Percentiles rank a stretch among this genome's conserved stretches.
Conservation (phyloP, 2,888 invertebrate species). For the Lithosia quadra region DNA sequence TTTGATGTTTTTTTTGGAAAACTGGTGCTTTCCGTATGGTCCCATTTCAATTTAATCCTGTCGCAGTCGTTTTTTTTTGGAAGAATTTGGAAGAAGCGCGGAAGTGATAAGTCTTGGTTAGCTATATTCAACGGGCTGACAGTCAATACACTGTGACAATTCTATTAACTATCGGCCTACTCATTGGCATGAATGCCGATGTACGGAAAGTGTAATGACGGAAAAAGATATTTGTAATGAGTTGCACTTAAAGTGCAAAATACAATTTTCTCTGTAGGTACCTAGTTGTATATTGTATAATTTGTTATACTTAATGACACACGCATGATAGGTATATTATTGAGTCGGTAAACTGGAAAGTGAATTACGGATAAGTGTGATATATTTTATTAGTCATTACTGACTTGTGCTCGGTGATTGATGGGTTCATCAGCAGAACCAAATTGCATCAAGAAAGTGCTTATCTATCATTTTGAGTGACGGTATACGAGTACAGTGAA, state of each 20-base stretch:
- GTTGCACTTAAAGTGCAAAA: constrained; percentile 5
- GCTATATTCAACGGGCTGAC: no score
- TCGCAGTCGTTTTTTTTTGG: no score
- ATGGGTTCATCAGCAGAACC: neutral
- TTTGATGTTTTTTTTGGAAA: no score
- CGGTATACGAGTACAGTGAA: neutral
- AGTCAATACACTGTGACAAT: no score
- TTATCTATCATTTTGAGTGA: neutral
- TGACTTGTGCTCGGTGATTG: neutral
- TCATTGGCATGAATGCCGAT: no score
- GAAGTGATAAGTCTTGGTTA: no score
- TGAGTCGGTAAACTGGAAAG: neutral
- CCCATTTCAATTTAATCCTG: no score
- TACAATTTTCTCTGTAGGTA: constrained; percentile 29
- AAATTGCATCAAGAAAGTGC: neutral
- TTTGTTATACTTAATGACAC: neutral
- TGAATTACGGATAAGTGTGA: neutral
- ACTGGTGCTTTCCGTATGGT: no score
- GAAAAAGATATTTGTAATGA: neutral
- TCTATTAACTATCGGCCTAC: no score
- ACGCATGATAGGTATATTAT: constrained; percentile 1
- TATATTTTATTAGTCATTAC: neutral
- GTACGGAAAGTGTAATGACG: no score
- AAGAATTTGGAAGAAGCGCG: no score
- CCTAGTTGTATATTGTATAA: constrained; percentile 14